Evolutionary conservation across 2,888 invertebrate species (phyloP).

Genomic region (Automeris io): DNA sequence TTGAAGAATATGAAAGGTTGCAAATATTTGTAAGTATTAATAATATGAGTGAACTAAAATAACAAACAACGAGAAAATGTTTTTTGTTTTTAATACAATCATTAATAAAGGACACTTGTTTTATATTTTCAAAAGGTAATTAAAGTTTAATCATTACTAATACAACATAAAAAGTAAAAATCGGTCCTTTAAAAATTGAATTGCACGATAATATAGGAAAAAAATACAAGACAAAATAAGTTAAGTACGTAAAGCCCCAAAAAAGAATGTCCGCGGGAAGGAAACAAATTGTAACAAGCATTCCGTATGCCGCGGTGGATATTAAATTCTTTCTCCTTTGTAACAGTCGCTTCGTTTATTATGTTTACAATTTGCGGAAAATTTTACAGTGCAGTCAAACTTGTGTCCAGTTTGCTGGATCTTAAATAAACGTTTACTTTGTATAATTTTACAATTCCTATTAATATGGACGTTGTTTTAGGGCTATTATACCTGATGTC

Average conservation of each 20-base stretch:
- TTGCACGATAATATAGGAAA: no score
- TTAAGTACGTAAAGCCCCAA: constrained; percentile 41
- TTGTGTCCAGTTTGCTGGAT: constrained; percentile 40
- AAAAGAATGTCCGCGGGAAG: constrained; percentile 51
- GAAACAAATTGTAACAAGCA: constrained; percentile 63
- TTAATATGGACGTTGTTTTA: no score
- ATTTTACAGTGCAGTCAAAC: constrained; percentile 42
- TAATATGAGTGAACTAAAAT: no score
- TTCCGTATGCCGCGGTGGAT: constrained; percentile 56
- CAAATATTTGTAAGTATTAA: no score
- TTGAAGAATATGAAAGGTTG: no score
- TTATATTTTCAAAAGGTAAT: background rate
- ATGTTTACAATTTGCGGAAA: constrained; percentile 53
- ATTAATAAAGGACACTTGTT: background rate
- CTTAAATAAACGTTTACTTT: constrained; percentile 47
- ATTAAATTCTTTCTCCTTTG: constrained; percentile 68
- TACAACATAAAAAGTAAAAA: no score
- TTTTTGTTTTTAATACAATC: background rate
- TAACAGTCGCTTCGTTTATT: constrained; percentile 51
- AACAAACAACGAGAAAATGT: no score
- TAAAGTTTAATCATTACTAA: no score
- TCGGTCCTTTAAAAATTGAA: no score
- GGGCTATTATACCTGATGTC: no score
- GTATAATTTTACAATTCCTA: constrained; percentile 39
- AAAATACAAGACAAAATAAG: constrained; percentile 26